These are phyloP conservation scores for Macrobrachium rosenbergii DNA, from an alignment of 1,140 invertebrate species.

Conservation along the genomic window DNA sequence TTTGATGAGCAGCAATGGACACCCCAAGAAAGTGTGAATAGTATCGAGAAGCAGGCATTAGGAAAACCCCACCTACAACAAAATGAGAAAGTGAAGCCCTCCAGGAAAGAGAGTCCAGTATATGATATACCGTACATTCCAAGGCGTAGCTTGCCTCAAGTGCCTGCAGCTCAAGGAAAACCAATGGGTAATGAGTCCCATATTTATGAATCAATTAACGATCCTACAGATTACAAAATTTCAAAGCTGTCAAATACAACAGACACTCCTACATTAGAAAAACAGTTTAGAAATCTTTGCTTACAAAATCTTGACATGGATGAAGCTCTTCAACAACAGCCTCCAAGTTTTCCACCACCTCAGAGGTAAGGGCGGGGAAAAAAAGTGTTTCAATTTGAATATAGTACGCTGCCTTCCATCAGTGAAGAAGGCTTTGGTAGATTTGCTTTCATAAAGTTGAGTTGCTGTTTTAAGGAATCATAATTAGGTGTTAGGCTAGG, in stretches of 20 bases:
- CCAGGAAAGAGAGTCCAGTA: neutral
- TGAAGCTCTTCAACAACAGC: constrained; percentile 5
- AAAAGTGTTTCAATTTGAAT: neutral
- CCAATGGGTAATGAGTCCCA: neutral
- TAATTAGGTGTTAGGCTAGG: too few species aligned
- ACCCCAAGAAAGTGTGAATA: too few species aligned
- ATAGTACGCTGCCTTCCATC: too few species aligned
- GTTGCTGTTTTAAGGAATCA: too few species aligned
- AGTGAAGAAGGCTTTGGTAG: too few species aligned
- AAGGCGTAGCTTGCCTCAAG: neutral
- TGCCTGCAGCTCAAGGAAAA: neutral
- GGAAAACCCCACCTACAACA: too few species aligned
- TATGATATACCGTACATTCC: neutral
- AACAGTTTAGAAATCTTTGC: constrained; percentile 19
- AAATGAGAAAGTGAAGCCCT: too few species aligned
- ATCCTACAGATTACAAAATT: too few species aligned
- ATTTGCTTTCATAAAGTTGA: too few species aligned
- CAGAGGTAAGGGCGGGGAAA: constrained; percentile 9
- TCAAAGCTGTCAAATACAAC: too few species aligned
- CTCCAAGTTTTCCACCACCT: constrained; percentile 36
- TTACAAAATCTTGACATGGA: constrained; percentile 13
- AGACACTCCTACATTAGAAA: neutral
- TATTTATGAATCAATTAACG: neutral
- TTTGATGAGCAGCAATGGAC: neutral
- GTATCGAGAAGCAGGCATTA: too few species aligned